Conservation (phyloP, 1,140 invertebrate species). For the Drusus annulatus region DNA sequence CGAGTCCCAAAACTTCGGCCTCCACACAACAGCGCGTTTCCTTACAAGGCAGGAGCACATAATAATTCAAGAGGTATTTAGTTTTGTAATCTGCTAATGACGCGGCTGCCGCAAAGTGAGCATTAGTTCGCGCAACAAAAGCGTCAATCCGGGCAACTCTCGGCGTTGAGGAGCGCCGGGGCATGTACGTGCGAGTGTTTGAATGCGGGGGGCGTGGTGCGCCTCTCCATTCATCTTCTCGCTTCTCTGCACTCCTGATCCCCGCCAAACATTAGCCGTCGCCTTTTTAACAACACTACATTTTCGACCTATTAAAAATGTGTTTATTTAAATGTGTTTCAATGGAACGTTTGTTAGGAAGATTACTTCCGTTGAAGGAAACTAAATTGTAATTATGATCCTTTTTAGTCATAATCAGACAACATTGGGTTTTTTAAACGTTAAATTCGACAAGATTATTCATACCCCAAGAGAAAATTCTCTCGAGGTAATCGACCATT, state of each 20-base stretch:
- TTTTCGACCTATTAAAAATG: too few relatives aligned
- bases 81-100: conserved; percentile 45
- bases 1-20: conserved; percentile 31
- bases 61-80: conserved; percentile 44
- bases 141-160: conserved; percentile 39
- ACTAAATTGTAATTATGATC: too few relatives aligned
- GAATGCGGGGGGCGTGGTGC: conserved; percentile 3
- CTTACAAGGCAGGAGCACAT: conserved; percentile 20
- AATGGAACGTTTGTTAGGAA: too few relatives aligned
- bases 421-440: too few relatives aligned
- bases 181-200: conserved; percentile 28
- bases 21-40: conserved; percentile 7
- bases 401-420: too few relatives aligned
- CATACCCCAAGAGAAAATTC: too few relatives aligned
- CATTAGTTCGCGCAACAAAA: conserved; percentile 44
- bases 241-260: conserved; percentile 37
- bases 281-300: not conserved
- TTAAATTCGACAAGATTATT: too few relatives aligned
- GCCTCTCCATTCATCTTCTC: conserved; percentile 21
- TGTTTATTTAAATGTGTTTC: too few relatives aligned
- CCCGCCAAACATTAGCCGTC: not conserved
- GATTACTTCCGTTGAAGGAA: too few relatives aligned
- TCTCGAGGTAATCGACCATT: too few relatives aligned
- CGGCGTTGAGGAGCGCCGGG: not conserved
- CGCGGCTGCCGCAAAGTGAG: conserved; percentile 37